Evolutionary conservation across 2,113 vertebrate species (phyloP).

Genomic region (Psephotus haematonotus): DNA sequence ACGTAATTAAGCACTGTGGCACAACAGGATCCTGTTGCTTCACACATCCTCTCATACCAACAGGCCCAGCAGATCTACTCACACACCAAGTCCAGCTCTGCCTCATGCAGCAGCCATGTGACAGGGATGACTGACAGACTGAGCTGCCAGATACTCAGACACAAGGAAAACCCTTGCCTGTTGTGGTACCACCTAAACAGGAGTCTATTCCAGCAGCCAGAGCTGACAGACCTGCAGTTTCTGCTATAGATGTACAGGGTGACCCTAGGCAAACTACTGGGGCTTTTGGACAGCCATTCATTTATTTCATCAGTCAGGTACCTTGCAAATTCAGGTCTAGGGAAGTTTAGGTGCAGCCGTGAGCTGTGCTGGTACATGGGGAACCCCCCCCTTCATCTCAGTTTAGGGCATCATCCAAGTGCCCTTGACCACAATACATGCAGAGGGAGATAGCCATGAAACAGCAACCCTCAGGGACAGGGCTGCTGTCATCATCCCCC

Average conservation of each 20-base stretch:
- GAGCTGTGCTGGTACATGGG: background rate
- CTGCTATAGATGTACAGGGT: background rate
- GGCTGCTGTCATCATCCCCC: background rate
- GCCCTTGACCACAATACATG: background rate
- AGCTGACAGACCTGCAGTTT: background rate
- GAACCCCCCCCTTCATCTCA: background rate
- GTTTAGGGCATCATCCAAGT: background rate
- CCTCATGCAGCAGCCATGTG: background rate
- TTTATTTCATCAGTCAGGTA: background rate
- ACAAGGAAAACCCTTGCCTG: background rate
- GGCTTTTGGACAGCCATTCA: background rate
- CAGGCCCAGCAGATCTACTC: background rate
- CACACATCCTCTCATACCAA: rapidly evolving
- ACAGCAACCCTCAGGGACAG: background rate
- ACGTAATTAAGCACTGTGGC: background rate
- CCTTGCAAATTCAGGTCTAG: background rate
- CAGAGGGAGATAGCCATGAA: background rate
- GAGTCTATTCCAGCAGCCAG: background rate
- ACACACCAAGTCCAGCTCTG: rapidly evolving
- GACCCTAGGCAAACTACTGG: background rate
- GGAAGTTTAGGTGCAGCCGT: background rate
- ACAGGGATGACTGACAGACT: rapidly evolving
- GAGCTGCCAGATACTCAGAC: background rate
- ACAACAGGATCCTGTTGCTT: background rate
- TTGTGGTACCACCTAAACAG: background rate